Base-by-base conservation (phyloP, 35 echinoderm and acorn worm genomes). In the Ophiothrix spiculata region DNA sequence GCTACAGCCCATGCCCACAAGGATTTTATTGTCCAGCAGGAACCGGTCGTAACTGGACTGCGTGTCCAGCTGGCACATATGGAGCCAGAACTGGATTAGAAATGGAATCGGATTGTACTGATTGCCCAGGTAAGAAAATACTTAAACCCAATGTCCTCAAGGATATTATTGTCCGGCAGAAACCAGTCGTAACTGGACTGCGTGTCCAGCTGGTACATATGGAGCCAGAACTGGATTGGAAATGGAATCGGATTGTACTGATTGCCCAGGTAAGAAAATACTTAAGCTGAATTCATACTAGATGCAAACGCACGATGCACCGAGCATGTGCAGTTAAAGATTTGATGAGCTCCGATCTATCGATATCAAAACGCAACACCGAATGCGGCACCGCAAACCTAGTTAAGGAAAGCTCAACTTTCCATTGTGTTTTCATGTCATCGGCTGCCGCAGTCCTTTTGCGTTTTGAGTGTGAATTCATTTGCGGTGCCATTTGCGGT, bases 1-100 rank as follows among this genome's bases (percentile, higher is more conserved):
- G 95, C 17, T 88, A 79, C 83, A 83, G 88, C 4, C 84, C 84
- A 25, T 97, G 95, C 75, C 91, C 87, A 11, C 90, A 88, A 38
- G 95, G 95, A 2, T 91, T 88, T 81, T 97, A 83, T 81, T 97
- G 95, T 49, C 91, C 85, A 45, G 88, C 91, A 14, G 91, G 95
- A 29, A 97, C 95, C 15, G 91, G 95, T 37, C 88, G 88, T 77
- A 97, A 97, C 88, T 97, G 95, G 95, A 97, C 95, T 4, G 95
- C 95, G 8, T 97, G 95, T 85, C 95, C 95, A 38, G 56, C 91
- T 16, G 95, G 95, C 4, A 97, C 95, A 34, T 97, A 91, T 85
- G 95, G 95, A 32, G 95, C 69, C 10, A 76, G 88, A 1, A 36
- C 80, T 19, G 95, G 91, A 17, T 81, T 97, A 34, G 88, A 93